Evolutionary conservation across 2,113 vertebrate genomes (phyloP), one percentile per base, ranked within the genome.

Genomic region (Xerus inauris): DNA sequence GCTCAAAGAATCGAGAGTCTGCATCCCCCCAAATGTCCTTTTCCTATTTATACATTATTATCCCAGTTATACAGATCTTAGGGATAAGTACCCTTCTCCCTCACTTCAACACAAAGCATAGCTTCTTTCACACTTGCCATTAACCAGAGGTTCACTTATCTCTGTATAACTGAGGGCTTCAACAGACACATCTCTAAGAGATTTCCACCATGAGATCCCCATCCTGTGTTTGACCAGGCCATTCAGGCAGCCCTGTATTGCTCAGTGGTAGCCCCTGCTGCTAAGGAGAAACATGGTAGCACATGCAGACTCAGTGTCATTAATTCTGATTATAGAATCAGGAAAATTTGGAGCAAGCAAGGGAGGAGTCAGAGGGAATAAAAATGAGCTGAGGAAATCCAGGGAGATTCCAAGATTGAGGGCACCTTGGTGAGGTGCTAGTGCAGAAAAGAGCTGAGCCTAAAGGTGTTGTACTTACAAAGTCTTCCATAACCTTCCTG

Each of bases 231-330:
- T 73, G 30, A 59, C 49, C 38, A 22, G 79, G 16, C 65, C 54
- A 49, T 30, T 75, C 93, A 45, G 42, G n/a, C 17, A 69, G n/a
- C 49, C 57, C 5, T 94, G 91, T 9, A 0, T 80, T 98, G 96
- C 97, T 97, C 97, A 94, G 97, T 96, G 93, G 95, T 22, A 79
- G 45, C 96, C 97, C 75, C 97, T 97, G 96, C 96, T 96, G 93
- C 59, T 87, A 20, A 40, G 20, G 22, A 89, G 49, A 57, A 86
- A 95, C 57, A 82, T 32, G 22, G 62, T 81, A 95, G n/a, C n/a
- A 28, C 45, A 82, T 59, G 35, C 71, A 71, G 64, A 81, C 22
- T 45, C 20, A 0, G 28, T 69, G 12, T 73, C 40, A 62, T 91
- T 69, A 40, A 75, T 87, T 85, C 51, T 71, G 62, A n/a, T 64